phyloP scores from a whole-genome alignment of 2,888 invertebrate genomes.

The Nezara viridula region DNA sequence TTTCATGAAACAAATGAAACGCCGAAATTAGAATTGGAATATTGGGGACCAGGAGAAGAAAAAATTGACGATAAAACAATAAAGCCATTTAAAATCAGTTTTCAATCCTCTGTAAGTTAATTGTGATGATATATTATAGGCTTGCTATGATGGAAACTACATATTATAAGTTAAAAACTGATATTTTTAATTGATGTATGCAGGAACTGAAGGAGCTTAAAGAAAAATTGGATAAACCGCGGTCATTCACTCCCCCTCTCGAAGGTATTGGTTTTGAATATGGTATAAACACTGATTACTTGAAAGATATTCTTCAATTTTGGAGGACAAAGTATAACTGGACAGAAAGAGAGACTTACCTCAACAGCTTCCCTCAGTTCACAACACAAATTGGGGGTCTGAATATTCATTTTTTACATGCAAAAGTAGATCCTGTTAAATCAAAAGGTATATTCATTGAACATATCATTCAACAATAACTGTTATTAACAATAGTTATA shows the following conservation, averaged over 20 bases:
- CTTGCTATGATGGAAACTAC: neutral
- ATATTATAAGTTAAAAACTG: neutral
- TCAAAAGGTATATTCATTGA: conserved; percentile 60
- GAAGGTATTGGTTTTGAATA: conserved; percentile 68
- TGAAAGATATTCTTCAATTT: conserved; percentile 79
- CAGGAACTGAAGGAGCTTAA: conserved; percentile 77
- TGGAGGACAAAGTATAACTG: conserved; percentile 86
- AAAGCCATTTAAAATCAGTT: conserved; percentile 74
- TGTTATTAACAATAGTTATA: neutral
- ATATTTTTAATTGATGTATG: neutral
- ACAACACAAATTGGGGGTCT: conserved; percentile 79
- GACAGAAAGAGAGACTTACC: conserved; percentile 76
- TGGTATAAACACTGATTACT: conserved; percentile 82
- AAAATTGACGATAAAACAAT: conserved; percentile 72
- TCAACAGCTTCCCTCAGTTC: conserved; percentile 83
- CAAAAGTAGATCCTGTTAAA: conserved; percentile 72
- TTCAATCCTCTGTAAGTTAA: conserved; percentile 73
- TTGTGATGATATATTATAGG: neutral
- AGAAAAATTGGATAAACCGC: conserved; percentile 73
- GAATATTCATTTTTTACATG: conserved; percentile 82
- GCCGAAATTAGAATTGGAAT: conserved; percentile 65
- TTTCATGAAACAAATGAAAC: neutral
- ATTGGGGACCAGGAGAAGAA: conserved; percentile 75
- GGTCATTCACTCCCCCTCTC: conserved; percentile 74
- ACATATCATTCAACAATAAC: neutral